A percentile compares a stretch with the other conserved stretches of the same genome.
phyloP scores from a whole-genome alignment of 2,113 vertebrate genomes.

The Thomomys bottae region DNA sequence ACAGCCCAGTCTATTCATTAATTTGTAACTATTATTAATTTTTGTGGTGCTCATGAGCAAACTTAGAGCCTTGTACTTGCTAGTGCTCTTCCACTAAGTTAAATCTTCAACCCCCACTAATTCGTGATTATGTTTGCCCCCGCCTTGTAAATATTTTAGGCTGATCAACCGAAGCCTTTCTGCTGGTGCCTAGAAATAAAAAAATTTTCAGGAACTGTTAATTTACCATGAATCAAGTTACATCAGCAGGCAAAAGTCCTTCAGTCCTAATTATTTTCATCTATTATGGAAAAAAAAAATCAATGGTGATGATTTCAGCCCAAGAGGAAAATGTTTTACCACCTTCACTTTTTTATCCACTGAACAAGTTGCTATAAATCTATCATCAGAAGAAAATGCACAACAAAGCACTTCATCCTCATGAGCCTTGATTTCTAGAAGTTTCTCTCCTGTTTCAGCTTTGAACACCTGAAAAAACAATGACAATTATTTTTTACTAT shows the following conservation, averaged over 20 bases:
- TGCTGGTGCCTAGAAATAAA: constrained; percentile 24
- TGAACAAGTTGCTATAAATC: constrained; percentile 94
- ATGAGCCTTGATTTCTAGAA: constrained; percentile 91
- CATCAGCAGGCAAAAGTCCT: constrained; percentile 5
- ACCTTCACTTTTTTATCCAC: constrained; percentile 96
- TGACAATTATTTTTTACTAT: constrained; percentile 40
- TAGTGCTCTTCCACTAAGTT: no score
- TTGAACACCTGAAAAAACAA: constrained; percentile 91
- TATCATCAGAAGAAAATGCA: constrained; percentile 92
- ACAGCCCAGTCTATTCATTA: background rate
- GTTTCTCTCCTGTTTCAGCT: constrained; percentile 93
- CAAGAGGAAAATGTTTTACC: constrained; percentile 30
- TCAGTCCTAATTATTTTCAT: background rate
- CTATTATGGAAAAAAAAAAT: constrained; percentile 13
- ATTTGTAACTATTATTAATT: no score
- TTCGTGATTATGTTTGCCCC: constrained; percentile 7
- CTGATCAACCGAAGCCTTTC: constrained; percentile 26
- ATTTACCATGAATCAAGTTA: constrained; percentile 14
- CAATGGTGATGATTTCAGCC: background rate
- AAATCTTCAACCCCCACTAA: background rate
- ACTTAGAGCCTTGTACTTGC: no score
- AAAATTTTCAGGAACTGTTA: background rate
- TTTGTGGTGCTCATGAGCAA: no score
- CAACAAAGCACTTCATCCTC: constrained; percentile 97
- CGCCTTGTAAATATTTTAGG: background rate